phyloP scores from a whole-genome alignment of 2,888 invertebrate genomes.

The Platycnemis pennipes region DNA sequence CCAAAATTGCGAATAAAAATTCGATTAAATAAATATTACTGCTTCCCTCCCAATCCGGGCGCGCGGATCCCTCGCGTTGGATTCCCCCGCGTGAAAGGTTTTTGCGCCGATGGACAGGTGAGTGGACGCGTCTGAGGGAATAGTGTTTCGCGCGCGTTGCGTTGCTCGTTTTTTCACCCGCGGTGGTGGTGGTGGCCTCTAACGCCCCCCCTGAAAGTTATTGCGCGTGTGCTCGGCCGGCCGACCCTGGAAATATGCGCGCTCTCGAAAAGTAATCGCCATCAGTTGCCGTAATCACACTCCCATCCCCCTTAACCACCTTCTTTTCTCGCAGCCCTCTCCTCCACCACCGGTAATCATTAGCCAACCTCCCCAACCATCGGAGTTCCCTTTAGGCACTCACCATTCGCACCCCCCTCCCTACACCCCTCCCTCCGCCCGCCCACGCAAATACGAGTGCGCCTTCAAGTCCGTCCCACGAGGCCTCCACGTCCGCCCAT shows the following conservation, averaged over 20 bases:
- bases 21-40: not conserved
- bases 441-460: not conserved
- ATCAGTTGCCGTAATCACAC: not conserved
- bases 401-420: not conserved
- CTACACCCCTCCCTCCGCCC: not conserved
- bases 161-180: not conserved
- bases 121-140: not conserved
- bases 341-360: not conserved
- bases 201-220: not conserved
- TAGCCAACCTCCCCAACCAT: not conserved
- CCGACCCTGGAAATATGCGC: not conserved
- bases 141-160: not conserved
- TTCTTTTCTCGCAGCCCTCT: not conserved
- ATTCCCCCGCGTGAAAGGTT: not conserved
- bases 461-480: not conserved
- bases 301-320: too few species aligned
- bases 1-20: not conserved
- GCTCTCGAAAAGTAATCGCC: not conserved
- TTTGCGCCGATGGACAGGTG: not conserved
- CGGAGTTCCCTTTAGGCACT: not conserved
- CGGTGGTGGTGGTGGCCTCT: not conserved
- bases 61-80: not conserved
- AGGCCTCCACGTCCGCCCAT: not conserved
- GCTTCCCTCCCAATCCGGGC: not conserved
- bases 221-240: not conserved